A percentile compares a stretch with the other conserved stretches of the same genome.
phyloP scores from a whole-genome alignment of 2,888 invertebrate genomes.

The Amblyjoppa fuscipennis region DNA sequence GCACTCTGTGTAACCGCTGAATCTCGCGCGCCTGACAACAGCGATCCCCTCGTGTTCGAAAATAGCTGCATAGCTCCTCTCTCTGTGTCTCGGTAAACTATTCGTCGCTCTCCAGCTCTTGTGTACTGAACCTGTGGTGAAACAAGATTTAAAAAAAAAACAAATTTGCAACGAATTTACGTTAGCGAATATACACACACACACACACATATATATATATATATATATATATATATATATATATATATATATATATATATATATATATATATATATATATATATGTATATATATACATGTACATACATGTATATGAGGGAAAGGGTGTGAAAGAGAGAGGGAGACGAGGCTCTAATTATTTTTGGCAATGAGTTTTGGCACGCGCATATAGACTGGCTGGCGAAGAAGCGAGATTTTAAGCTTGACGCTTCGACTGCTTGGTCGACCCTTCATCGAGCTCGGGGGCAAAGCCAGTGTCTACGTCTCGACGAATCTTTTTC shows the following conservation, averaged over 20 bases:
- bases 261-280: no score
- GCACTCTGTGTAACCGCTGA: conserved; percentile 16
- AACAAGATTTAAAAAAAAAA: conserved; percentile 27
- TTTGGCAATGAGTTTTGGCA: conserved; percentile 59
- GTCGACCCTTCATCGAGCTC: conserved; percentile 37
- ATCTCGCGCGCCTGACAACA: conserved; percentile 63
- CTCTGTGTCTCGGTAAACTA: conserved; percentile 46
- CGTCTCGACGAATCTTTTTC: conserved; percentile 57
- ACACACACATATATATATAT: no score
- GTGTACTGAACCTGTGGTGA: not conserved
- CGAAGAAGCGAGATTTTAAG: not conserved
- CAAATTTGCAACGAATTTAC: conserved; percentile 39
- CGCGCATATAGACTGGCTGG: conserved; percentile 24
- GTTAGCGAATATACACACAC: conserved; percentile 4
- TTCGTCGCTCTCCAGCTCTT: conserved; percentile 42
- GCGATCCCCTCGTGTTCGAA: conserved; percentile 66
- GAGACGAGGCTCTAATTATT: conserved; percentile 54
- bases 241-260: no score
- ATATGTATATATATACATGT: no score
- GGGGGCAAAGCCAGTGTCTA: conserved; percentile 12
- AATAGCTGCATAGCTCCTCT: conserved; percentile 59
- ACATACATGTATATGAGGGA: not conserved
- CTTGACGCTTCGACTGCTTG: not conserved
- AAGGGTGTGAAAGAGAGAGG: not conserved
- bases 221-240: not conserved